Evolutionary conservation across 1,140 invertebrate genomes (phyloP).

Genomic region (Elysia chlorotica): DNA sequence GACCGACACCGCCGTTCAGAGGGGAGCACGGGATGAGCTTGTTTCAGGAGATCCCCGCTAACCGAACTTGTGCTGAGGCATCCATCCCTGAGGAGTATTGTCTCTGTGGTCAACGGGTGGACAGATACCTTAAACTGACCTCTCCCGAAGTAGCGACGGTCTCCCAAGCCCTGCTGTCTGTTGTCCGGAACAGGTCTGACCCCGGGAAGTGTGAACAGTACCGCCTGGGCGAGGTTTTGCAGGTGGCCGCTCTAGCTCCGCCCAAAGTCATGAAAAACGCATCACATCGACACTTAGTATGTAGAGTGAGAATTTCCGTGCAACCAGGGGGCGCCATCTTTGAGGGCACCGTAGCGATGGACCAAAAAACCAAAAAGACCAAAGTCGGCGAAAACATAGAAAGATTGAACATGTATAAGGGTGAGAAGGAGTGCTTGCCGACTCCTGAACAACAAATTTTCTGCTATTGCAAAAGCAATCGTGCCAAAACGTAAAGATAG

Average conservation of each 20-base stretch:
- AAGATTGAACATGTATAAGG: background rate
- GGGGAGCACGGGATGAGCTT: background rate
- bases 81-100: background rate
- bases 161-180: background rate
- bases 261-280: background rate
- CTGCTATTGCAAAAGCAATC: background rate
- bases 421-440: background rate
- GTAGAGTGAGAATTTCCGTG: background rate
- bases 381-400: background rate
- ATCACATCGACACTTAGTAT: background rate
- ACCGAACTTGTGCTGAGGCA: background rate
- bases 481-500: background rate
- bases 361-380: background rate
- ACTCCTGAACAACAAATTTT: background rate
- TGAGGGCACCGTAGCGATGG: background rate
- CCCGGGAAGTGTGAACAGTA: background rate
- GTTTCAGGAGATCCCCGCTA: background rate
- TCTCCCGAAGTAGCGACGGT: too few species aligned
- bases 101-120: background rate
- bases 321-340: background rate
- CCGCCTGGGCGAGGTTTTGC: background rate
- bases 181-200: background rate
- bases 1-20: background rate
- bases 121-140: background rate
- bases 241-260: background rate